Base-by-base conservation (phyloP, 64 coral and sea anemone genomes). In the Porites lutea region DNA sequence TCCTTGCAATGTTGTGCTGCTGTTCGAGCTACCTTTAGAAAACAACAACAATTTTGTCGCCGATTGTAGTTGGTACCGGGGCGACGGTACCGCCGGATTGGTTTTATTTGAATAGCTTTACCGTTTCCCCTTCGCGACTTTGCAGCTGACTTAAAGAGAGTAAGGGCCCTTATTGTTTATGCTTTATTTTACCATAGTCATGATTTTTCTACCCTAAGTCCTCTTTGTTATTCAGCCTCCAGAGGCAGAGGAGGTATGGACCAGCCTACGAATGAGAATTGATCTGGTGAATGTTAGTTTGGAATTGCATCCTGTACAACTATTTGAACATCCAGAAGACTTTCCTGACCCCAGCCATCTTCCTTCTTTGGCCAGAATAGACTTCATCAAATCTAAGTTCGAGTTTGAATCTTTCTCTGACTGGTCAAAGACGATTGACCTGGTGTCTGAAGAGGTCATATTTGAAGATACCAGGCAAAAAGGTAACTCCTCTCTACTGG, bases 271-370 rank as follows among this genome's bases (percentile, higher is more conserved):
- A 83, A 96, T 99, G 94, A 86, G 53, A 15, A 99, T 99, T 71
- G 94, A 96, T 52, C 91, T 98, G 11, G 94, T 98, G n/a, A 98
- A 98, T 59, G 97, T 98, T 12, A 96, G 94, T 72, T n/a, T 98
- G 11, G 97, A 98, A 13, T 87, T 98, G 2, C 94, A 96, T 61
- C 97, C 94, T 19, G 78, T 93, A 4, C 91, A 92, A 18, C 75
- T 93, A 49, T 90, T 98, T 45, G 94, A 92, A 8, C 45, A 93
- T 62, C 90, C 80, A 18, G 91, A 98, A n/a, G 70, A 88, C 6
- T 59, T 74, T 13, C 13, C 22, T 0, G 94, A 93, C 48, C 82
- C 55, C 11, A 4, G 48, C 21, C 45, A 68, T 48, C 54, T 78
- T 0, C 88, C 87, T 47, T 96, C 97, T 10, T 65, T 98, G 62